phyloP scores from a whole-genome alignment of 2,113 vertebrate species.

The Nannobrachium achirus region DNA sequence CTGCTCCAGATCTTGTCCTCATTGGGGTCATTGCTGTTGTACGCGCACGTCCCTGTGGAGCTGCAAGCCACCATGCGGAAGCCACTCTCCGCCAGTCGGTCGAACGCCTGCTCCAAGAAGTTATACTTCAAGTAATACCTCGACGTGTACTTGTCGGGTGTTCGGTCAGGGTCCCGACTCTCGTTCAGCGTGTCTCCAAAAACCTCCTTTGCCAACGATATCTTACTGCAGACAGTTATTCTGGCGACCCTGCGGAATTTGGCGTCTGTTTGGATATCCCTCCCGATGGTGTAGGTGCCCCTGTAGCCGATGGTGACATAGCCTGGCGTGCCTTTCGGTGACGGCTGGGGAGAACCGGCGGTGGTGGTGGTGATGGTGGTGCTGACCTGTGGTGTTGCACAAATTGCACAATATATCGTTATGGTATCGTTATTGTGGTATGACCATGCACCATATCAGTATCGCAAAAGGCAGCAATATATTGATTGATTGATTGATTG shows the following conservation, averaged over 20 bases:
- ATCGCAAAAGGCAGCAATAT: too few relatives aligned
- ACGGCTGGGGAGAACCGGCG: conserved; percentile 79
- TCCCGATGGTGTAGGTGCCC: conserved; percentile 94
- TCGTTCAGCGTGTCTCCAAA: conserved; percentile 97
- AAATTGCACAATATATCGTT: too few relatives aligned
- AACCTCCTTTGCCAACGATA: conserved; percentile 93
- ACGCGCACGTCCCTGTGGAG: conserved; percentile 96
- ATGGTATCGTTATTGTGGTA: too few relatives aligned
- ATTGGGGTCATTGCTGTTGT: conserved; percentile 87
- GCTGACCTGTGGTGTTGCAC: conserved; percentile 46
- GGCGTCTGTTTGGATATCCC: conserved; percentile 93
- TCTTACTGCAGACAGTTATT: conserved; percentile 96
- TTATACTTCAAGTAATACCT: conserved; percentile 98
- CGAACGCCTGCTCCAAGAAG: conserved; percentile 98
- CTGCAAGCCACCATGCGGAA: conserved; percentile 98
- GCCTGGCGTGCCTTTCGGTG: conserved; percentile 80
- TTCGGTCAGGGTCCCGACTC: conserved; percentile 94
- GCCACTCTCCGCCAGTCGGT: conserved; percentile 90
- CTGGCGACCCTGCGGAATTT: conserved; percentile 94
- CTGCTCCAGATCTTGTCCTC: conserved; percentile 99
- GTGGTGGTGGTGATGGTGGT: conserved; percentile 69
- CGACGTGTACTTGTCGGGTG: conserved; percentile 95
- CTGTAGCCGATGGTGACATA: conserved; percentile 96
- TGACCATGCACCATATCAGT: too few relatives aligned
- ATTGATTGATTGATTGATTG: too few relatives aligned